phyloP scores from a whole-genome alignment of 1,140 invertebrate species.

The Drosophila saltans region DNA sequence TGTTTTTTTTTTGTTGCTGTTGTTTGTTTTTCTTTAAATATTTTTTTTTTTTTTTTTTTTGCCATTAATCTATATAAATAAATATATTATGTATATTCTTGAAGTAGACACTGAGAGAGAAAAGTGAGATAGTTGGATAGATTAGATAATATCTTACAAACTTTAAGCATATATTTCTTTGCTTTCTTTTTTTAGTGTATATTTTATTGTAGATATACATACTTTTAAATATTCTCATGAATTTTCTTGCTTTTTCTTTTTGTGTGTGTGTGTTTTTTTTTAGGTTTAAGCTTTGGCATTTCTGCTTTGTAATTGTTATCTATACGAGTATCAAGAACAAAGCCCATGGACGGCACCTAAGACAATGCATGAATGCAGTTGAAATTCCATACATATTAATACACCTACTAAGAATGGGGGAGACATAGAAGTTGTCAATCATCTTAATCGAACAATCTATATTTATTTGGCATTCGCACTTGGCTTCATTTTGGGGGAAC shows the following conservation, averaged over 20 bases:
- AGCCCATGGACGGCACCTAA: conserved; percentile 82
- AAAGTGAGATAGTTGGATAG: conserved; percentile 3
- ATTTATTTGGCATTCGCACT: conserved; percentile 42
- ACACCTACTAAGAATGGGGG: not conserved
- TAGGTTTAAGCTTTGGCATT: conserved; percentile 58
- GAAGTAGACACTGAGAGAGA: conserved; percentile 9
- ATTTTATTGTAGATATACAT: conserved; percentile 30
- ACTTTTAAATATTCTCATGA: conserved; percentile 26
- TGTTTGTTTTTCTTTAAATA: conserved; percentile 25
- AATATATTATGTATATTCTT: conserved; percentile 10
- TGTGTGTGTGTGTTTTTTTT: conserved; percentile 14
- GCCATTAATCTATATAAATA: not conserved
- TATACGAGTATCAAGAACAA: conserved; percentile 61
- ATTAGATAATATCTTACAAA: conserved; percentile 8
- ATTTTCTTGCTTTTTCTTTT: conserved; percentile 19
- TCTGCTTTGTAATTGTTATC: conserved; percentile 47
- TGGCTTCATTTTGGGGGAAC: conserved; percentile 47
- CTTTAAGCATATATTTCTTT: conserved; percentile 1
- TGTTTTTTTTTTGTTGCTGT: conserved; percentile 25
- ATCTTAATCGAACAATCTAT: conserved; percentile 29
- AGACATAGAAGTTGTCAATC: conserved; percentile 6
- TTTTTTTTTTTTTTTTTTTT: not conserved
- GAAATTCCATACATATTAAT: conserved; percentile 16
- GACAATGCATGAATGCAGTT: conserved; percentile 54
- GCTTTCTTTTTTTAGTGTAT: not conserved